Evolutionary conservation across 37 sponge, comb jelly and placozoan species (phyloP), one percentile per base, ranked within the genome.

Genomic region (Haliclona indistincta): DNA sequence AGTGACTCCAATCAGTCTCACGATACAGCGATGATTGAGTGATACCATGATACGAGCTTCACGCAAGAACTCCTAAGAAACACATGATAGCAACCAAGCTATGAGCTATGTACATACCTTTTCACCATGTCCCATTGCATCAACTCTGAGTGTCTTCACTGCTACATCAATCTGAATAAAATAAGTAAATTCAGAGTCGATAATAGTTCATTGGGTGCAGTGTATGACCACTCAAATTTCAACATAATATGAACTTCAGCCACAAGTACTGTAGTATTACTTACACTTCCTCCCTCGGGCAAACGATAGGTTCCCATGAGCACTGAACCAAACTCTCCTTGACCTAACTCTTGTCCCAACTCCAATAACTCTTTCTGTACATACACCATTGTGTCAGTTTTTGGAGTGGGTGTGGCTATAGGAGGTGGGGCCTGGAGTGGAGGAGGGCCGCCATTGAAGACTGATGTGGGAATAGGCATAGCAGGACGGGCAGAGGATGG

Each of bases 241-340:
- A 17, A 17, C 49, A 47, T 17, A 17, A 17, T 47, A 13, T 47
- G 13, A 47, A 8, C 8, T 17, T 13, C 49, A 47, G 49, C 49
- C 49, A 47, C 49, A 8, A 47, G 15, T 47, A 17, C 51, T 17
- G 51, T 47, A 47, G 10, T 10, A 47, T 47, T 17, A 47, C 68
- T 28, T 45, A 85, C 86, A 55, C 15, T 47, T 43, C 35, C 70
- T 33, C 85, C 88, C n/a, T 81, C 74, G 0, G 72, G 68, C 0
- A 11, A 43, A 43, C 62, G 79, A 63, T 81, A 91, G 8, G 35
- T 72, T 19, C 89, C 96, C 70, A 68, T 81, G 68, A 95, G 69
- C 0, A 95, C 96, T 26, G 88, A 88, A 4, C 96, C 91, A 84
- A 91, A 95, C 85, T 90, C 96, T 45, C 96, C 96, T 68, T 91